These are phyloP conservation scores for Drosophila affinis DNA, from an alignment of 2,888 invertebrate genomes.

Conservation along the genomic window DNA sequence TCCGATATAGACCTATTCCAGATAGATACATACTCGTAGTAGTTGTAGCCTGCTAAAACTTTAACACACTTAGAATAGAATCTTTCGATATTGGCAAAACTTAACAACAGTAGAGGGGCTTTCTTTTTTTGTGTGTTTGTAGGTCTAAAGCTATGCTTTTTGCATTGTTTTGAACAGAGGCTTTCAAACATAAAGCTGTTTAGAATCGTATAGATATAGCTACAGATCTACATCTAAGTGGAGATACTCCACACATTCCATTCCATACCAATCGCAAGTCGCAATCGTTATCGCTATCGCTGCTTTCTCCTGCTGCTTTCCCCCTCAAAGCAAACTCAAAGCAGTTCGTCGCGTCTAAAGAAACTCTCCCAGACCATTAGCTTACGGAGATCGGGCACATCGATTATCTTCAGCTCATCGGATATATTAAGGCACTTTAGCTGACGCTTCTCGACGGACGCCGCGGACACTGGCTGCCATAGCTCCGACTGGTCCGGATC, in stretches of 20 bases:
- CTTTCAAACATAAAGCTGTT: slow-evolving; percentile 58
- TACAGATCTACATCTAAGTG: slow-evolving; percentile 29
- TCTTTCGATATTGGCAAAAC: slow-evolving; percentile 58
- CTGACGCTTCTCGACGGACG: slow-evolving; percentile 69
- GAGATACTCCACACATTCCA: slow-evolving; percentile 19
- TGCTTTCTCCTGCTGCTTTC: neutral
- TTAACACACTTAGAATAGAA: slow-evolving; percentile 60
- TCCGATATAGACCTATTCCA: slow-evolving; percentile 17
- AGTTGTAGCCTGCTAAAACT: slow-evolving; percentile 26
- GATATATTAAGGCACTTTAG: slow-evolving; percentile 83
- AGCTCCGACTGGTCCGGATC: slow-evolving; percentile 73
- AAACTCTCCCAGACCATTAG: slow-evolving; percentile 82
- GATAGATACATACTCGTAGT: slow-evolving; percentile 1
- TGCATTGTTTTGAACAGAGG: slow-evolving; percentile 50
- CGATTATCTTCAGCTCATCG: slow-evolving; percentile 80
- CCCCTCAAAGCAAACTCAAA: slow-evolving; percentile 60
- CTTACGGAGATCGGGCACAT: slow-evolving; percentile 81
- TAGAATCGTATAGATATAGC: slow-evolving; percentile 33
- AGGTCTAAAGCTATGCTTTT: slow-evolving; percentile 64
- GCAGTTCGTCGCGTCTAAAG: slow-evolving; percentile 76
- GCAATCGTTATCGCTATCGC: neutral
- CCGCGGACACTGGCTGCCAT: slow-evolving; percentile 76
- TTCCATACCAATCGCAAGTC: neutral
- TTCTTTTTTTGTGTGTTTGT: slow-evolving; percentile 12
- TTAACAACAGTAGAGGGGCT: slow-evolving; percentile 60